These are phyloP conservation scores for Phallusia fumigata DNA, from an alignment of 23 tunicate species.

Conservation along the genomic window DNA sequence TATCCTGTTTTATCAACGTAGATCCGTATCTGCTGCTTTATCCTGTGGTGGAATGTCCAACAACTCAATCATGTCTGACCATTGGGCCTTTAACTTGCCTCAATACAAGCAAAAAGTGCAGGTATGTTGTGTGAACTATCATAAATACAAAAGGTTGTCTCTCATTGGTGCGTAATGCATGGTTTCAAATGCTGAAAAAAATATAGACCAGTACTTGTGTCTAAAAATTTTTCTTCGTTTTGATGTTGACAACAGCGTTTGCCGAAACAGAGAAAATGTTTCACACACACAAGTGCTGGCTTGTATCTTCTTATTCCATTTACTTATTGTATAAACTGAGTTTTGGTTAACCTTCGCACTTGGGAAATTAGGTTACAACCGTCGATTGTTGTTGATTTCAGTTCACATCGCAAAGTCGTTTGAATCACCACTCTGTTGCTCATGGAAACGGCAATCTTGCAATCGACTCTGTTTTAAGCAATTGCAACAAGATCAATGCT, in stretches of 20 bases:
- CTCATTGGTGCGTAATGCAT: background rate
- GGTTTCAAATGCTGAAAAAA: background rate
- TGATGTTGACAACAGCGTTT: no score
- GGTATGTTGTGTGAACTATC: constrained; percentile 21
- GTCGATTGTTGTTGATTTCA: no score
- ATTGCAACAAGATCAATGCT: constrained; percentile 53
- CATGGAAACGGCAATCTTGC: background rate
- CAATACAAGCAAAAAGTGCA: constrained; percentile 44
- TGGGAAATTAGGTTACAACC: no score
- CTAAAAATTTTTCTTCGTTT: constrained; percentile 3
- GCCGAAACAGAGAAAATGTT: no score
- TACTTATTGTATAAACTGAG: no score
- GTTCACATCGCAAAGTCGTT: constrained; percentile 60
- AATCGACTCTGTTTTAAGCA: constrained; percentile 35
- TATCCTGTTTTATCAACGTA: constrained; percentile 76
- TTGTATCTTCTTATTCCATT: no score
- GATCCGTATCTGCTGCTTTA: constrained; percentile 48
- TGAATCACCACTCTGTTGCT: constrained; percentile 34
- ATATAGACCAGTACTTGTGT: no score
- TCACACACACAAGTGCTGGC: no score
- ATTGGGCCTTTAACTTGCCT: constrained; percentile 73
- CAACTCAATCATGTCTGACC: constrained; percentile 79
- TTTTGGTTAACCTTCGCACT: no score
- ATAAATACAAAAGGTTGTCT: background rate
- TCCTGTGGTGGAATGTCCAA: constrained; percentile 69